These are phyloP conservation scores for Tachystola acroxantha DNA, from an alignment of 2,888 invertebrate genomes.

Conservation along the genomic window DNA sequence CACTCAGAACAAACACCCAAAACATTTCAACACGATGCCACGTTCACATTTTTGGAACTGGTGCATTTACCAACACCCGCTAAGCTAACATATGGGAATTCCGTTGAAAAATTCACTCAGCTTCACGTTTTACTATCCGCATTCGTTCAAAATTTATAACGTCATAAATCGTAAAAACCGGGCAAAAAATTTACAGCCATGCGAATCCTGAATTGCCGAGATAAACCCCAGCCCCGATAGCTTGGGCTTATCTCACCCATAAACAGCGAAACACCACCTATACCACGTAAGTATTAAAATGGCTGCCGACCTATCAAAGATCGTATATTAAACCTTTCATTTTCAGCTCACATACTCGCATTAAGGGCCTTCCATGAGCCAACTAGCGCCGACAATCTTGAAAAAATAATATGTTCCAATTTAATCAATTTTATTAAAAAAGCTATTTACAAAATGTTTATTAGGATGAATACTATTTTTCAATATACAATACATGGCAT, in stretches of 20 bases:
- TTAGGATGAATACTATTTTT: too few species aligned
- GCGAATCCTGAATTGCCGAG: slow-evolving; percentile 45
- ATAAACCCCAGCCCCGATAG: slow-evolving; percentile 43
- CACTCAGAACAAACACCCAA: too few species aligned
- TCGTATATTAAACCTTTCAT: not conserved
- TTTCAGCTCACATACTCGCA: slow-evolving; percentile 4
- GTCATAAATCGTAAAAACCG: slow-evolving; percentile 57
- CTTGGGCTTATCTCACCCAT: slow-evolving; percentile 37
- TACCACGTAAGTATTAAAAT: slow-evolving; percentile 6
- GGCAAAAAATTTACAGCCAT: slow-evolving; percentile 59
- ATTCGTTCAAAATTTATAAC: slow-evolving; percentile 66
- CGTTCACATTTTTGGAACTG: too few species aligned
- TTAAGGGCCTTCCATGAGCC: too few species aligned
- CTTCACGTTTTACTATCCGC: slow-evolving; percentile 55
- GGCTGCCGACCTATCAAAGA: not conserved
- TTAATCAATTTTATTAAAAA: too few species aligned
- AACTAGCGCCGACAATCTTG: too few species aligned
- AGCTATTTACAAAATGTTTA: too few species aligned
- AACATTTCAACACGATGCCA: too few species aligned
- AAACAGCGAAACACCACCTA: slow-evolving; percentile 27
- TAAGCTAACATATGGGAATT: slow-evolving; percentile 24
- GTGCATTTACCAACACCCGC: too few species aligned
- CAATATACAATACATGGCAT: too few species aligned
- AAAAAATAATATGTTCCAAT: too few species aligned
- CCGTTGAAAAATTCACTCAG: slow-evolving; percentile 63